Percentiles rank a stretch among this genome's conserved stretches.
Evolutionary conservation across 2,888 invertebrate species (phyloP).

Genomic region (Eilema griseolum): DNA sequence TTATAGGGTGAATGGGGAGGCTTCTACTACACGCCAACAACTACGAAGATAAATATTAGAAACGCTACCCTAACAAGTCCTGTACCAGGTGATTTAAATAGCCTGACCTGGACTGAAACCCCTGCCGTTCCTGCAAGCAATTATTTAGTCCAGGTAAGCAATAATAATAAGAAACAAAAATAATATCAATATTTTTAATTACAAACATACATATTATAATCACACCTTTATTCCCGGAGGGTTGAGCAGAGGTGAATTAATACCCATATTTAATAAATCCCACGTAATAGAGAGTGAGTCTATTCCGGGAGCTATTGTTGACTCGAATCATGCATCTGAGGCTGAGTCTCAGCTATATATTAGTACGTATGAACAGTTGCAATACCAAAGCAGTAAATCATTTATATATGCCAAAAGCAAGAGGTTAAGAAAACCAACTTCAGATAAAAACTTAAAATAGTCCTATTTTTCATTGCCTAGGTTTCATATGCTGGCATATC

Average conservation of each 20-base stretch:
- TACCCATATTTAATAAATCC: no score
- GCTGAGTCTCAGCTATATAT: no score
- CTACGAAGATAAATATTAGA: slow-evolving; percentile 54
- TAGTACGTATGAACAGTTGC: no score
- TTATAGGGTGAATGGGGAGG: slow-evolving; percentile 72
- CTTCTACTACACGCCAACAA: slow-evolving; percentile 55
- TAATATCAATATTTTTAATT: no score
- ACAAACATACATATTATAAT: no score
- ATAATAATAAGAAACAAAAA: no score
- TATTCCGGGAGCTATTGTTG: no score
- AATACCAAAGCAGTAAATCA: no score
- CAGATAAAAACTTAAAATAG: slow-evolving; percentile 2
- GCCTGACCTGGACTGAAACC: slow-evolving; percentile 90
- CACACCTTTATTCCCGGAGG: no score
- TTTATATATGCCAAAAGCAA: background rate
- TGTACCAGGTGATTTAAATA: slow-evolving; percentile 90
- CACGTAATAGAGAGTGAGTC: no score
- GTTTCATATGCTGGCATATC: slow-evolving; percentile 63
- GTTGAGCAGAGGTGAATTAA: no score
- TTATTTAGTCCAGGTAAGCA: slow-evolving; percentile 60
- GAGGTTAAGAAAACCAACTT: background rate
- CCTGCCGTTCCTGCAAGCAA: slow-evolving; percentile 36
- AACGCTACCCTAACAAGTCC: slow-evolving; percentile 88
- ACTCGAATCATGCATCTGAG: no score
- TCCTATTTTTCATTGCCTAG: slow-evolving; percentile 44